These are phyloP conservation scores for Drosophila ambigua DNA, from an alignment of 1,140 invertebrate species.

Conservation along the genomic window DNA sequence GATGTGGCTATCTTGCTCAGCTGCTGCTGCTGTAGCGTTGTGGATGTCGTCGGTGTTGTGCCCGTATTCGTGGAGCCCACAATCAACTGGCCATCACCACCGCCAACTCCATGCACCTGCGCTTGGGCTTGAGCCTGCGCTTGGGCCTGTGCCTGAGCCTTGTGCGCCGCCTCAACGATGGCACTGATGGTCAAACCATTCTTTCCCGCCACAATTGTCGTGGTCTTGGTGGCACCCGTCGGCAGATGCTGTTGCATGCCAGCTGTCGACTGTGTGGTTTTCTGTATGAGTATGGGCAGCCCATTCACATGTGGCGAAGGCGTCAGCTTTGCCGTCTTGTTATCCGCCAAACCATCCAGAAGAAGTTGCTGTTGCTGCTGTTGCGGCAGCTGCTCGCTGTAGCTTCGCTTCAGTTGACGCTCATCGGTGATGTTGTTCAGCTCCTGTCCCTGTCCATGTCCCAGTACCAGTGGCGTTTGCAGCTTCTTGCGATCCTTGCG, in stretches of 20 bases:
- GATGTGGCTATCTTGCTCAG: slow-evolving; percentile 69
- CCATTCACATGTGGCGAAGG: slow-evolving; percentile 59
- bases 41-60: slow-evolving; percentile 84
- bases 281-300: slow-evolving; percentile 62
- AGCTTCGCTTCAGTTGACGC: slow-evolving; percentile 56
- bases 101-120: not conserved
- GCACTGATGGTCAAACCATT: slow-evolving; percentile 81
- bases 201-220: slow-evolving; percentile 74
- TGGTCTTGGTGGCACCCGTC: slow-evolving; percentile 54
- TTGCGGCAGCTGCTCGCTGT: slow-evolving; percentile 46
- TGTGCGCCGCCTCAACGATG: slow-evolving; percentile 74
- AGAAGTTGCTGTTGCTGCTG: slow-evolving; percentile 30
- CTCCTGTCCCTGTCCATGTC: slow-evolving; percentile 39
- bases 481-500: slow-evolving; percentile 90
- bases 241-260: slow-evolving; percentile 29
- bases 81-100: slow-evolving; percentile 56
- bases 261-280: slow-evolving; percentile 31
- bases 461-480: slow-evolving; percentile 13
- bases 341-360: slow-evolving; percentile 33
- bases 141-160: slow-evolving; percentile 45
- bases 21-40: slow-evolving; percentile 60
- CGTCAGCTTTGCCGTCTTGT: slow-evolving; percentile 57
- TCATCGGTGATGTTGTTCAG: slow-evolving; percentile 14
- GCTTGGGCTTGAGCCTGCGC: slow-evolving; percentile 31
- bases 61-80: slow-evolving; percentile 88